Evolutionary conservation across 2,888 invertebrate species (phyloP).

Genomic region (Tipula vernalis): DNA sequence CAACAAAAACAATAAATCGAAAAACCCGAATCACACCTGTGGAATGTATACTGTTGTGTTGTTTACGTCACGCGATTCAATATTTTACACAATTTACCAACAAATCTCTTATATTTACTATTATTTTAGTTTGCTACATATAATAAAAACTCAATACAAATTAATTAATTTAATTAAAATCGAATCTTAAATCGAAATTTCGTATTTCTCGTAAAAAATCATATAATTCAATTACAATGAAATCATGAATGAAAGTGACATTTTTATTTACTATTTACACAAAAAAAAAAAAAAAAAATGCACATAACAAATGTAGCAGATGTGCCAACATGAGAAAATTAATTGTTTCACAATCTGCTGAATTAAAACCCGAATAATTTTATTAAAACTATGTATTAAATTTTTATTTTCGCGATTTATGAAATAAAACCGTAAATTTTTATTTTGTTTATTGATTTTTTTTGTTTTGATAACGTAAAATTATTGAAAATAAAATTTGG

Average conservation of each 20-base stretch:
- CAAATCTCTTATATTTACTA: neutral
- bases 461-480: no score
- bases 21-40: slow-evolving; percentile 11
- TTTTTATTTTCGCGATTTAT: neutral
- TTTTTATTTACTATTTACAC: neutral
- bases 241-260: neutral
- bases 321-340: neutral
- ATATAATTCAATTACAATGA: neutral
- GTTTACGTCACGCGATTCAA: neutral
- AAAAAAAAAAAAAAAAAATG: neutral
- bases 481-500: neutral
- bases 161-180: neutral
- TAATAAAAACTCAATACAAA: neutral
- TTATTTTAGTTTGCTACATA: neutral
- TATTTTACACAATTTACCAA: neutral
- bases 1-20: neutral
- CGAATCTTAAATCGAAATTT: neutral
- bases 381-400: neutral
- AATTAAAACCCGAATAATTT: neutral
- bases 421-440: neutral
- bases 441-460: neutral
- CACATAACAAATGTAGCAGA: neutral
- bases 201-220: neutral
- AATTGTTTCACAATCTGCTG: neutral
- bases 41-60: neutral